A percentile compares a stretch with the other conserved stretches of the same genome.
phyloP scores from a whole-genome alignment of 2,113 vertebrate species.

The Rana temporaria region DNA sequence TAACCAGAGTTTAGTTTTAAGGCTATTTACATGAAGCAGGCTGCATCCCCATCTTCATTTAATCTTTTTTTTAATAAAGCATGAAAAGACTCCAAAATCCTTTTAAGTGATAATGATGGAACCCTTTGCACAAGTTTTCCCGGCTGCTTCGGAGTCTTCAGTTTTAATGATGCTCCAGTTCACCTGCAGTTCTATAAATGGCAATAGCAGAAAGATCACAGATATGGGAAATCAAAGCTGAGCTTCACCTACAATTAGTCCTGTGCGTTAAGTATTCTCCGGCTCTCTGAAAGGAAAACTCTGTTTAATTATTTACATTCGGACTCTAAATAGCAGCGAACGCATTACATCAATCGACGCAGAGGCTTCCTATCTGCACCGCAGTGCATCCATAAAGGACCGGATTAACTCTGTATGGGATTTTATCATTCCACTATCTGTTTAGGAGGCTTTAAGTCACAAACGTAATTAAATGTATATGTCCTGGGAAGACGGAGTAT shows the following conservation, averaged over 20 bases:
- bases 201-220: constrained; percentile 7
- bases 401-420: not conserved
- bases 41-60: too few relatives aligned
- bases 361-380: not conserved
- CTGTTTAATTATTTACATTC: constrained; percentile 37
- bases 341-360: too few relatives aligned
- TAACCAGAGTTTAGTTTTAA: too few relatives aligned
- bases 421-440: not conserved
- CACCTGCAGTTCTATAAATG: constrained; percentile 14
- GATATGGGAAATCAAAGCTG: constrained; percentile 28
- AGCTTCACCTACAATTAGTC: constrained; percentile 21
- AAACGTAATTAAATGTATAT: too few relatives aligned
- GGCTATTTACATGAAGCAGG: too few relatives aligned
- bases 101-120: too few relatives aligned
- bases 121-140: not conserved
- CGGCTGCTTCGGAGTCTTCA: not conserved
- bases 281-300: constrained; percentile 14
- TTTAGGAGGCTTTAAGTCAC: too few relatives aligned
- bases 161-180: constrained; percentile 14
- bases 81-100: too few relatives aligned
- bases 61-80: too few relatives aligned
- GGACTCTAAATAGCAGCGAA: not conserved
- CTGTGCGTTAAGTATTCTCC: constrained; percentile 11
- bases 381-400: not conserved
- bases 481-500: too few relatives aligned